Conservation (phyloP, 2,888 invertebrate species). For the Periphyllus acericola region DNA sequence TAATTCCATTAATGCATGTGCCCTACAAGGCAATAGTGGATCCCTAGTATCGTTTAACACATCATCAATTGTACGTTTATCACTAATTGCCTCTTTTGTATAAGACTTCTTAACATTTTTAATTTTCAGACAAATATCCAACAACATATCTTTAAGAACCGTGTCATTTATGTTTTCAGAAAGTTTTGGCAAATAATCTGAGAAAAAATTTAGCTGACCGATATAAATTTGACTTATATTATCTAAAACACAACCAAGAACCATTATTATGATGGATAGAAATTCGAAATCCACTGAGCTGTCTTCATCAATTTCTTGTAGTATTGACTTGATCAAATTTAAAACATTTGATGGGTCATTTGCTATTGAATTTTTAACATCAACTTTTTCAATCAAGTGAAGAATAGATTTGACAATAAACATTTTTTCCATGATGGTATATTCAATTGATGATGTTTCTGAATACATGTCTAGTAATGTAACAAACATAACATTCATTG, state of each 20-base stretch:
- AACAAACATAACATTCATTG: slow-evolving; percentile 21
- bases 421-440: slow-evolving; percentile 66
- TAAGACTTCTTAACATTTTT: neutral
- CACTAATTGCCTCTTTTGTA: neutral
- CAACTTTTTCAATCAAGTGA: slow-evolving; percentile 66
- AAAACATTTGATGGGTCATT: slow-evolving; percentile 67
- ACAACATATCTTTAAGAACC: neutral
- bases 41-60: slow-evolving; percentile 72
- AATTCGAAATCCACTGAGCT: neutral
- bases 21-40: slow-evolving; percentile 80
- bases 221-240: neutral
- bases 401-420: slow-evolving; percentile 67
- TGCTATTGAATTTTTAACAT: slow-evolving; percentile 67
- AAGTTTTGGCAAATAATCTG: slow-evolving; percentile 13
- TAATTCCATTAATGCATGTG: slow-evolving; percentile 81
- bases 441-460: slow-evolving; percentile 66
- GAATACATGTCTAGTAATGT: slow-evolving; percentile 36
- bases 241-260: slow-evolving; percentile 17
- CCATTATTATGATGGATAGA: slow-evolving; percentile 5
- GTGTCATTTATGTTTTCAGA: neutral
- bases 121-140: neutral
- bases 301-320: slow-evolving; percentile 64
- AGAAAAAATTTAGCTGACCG: neutral
- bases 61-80: slow-evolving; percentile 33
- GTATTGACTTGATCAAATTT: slow-evolving; percentile 67